Conservation (phyloP, 2,888 invertebrate species). For the Eremobia ochroleuca region DNA sequence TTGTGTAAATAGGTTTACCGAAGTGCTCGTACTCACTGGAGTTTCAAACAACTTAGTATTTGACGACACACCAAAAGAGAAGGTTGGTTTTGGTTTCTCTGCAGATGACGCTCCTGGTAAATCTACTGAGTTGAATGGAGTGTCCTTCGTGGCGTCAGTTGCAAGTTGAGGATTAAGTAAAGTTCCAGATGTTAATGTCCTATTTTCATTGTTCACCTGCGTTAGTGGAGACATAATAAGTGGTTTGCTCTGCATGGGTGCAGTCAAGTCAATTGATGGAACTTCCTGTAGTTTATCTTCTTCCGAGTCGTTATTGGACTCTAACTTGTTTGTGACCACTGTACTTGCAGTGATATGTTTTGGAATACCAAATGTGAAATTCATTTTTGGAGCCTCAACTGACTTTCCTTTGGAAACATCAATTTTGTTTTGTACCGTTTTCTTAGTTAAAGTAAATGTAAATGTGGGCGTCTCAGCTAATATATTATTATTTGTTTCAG, state of each 20-base stretch:
- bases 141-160: conserved; percentile 40
- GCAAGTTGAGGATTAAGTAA: conserved; percentile 14
- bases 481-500: conserved; percentile 83
- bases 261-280: conserved; percentile 70
- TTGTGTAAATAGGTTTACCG: conserved; percentile 61
- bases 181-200: conserved; percentile 13
- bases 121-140: conserved; percentile 11
- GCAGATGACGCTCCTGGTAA: conserved; percentile 17
- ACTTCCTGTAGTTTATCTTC: conserved; percentile 77
- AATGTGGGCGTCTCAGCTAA: conserved; percentile 76
- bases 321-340: conserved; percentile 47
- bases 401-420: conserved; percentile 59
- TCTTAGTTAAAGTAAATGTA: conserved; percentile 73
- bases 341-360: conserved; percentile 57
- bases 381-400: conserved; percentile 70
- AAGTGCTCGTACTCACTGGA: conserved; percentile 54
- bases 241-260: conserved; percentile 27
- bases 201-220: conserved; percentile 29
- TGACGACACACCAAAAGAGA: conserved; percentile 67
- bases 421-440: conserved; percentile 66
- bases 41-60: conserved; percentile 68
- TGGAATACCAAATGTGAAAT: conserved; percentile 81
- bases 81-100: conserved; percentile 59
- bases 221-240: conserved; percentile 23
- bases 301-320: conserved; percentile 51